Evolutionary conservation across 2,888 invertebrate species (phyloP), one percentile per base, ranked within the genome.

Genomic region (Caenorhabditis sp.): DNA sequence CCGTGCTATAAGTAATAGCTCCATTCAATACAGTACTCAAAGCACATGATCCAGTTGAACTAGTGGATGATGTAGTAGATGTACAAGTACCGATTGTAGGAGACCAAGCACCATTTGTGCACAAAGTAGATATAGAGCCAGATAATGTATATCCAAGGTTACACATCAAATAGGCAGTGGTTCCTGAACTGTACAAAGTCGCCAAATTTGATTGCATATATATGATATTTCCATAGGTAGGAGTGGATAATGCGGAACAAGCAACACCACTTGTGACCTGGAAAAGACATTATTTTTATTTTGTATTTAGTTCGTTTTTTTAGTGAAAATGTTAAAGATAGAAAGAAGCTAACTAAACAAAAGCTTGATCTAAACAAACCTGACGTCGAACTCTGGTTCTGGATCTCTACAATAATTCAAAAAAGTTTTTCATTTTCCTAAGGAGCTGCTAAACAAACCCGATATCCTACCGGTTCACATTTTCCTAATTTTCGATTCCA

Each of bases 91-190:
- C 79, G 12, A 77, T 61, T 4, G 59, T 21, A 12, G 83, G 83
- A n/a, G 76, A 66, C 83, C 83, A 83, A 12, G 56, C 54, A 20
- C 77, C 79, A 56, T 78, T 78, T 17, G 64, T 31, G 54, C 83
- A 83, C 26, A 72, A 52, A 1, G 77, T 23, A 14, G 72, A 63
- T 12, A 78, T 50, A 8, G 80, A 62, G 14, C 83, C 83, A 14
- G 66, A 65, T 3, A 78, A 63, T 12, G 68, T 67, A 54, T 38
- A 72, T 14, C 81, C 82, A 12, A 74, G 26, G 57, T 71, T 73
- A 53, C 84, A 84, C 54, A 72, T 78, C 27, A 84, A 38, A 23
- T 81, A 77, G 1, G 78, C 84, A 10, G 73, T 64, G 0, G 83
- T 77, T n/a, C 83, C 83, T 1, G 79, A 71, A 14, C 67, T 59